Evolutionary conservation across 2,113 vertebrate genomes (phyloP).

Genomic region (Notothenia coriiceps): DNA sequence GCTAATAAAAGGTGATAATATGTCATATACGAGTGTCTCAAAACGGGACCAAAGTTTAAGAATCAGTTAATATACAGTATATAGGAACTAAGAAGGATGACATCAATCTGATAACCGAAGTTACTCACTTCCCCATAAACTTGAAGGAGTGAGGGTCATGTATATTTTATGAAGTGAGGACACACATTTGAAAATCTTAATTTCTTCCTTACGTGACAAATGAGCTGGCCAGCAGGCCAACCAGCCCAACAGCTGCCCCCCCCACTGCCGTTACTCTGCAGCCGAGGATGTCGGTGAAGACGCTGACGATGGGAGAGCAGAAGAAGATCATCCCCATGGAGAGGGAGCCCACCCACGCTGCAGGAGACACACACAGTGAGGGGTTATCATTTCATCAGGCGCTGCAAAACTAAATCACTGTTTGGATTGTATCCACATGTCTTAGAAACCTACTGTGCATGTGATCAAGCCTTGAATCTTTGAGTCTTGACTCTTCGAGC

Average conservation of each 20-base stretch:
- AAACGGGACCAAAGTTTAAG: too few relatives aligned
- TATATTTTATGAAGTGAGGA: neutral
- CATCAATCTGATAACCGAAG: neutral
- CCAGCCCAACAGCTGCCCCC: slow-evolving; percentile 90
- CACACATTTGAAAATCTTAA: too few relatives aligned
- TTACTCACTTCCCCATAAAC: neutral
- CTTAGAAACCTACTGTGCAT: too few relatives aligned
- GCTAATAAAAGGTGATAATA: too few relatives aligned
- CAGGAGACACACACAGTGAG: slow-evolving; percentile 47
- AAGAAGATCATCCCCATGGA: slow-evolving; percentile 99
- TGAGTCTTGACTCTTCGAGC: neutral
- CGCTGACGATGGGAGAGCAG: slow-evolving; percentile 95
- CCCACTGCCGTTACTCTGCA: slow-evolving; percentile 90
- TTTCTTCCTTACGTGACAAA: slow-evolving; percentile 90
- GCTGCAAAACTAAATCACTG: too few relatives aligned
- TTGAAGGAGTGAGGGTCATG: neutral
- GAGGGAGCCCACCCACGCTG: slow-evolving; percentile 95
- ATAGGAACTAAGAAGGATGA: too few relatives aligned
- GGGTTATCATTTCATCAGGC: neutral
- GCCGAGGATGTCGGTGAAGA: slow-evolving; percentile 94
- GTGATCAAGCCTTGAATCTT: too few relatives aligned
- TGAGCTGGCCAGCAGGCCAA: slow-evolving; percentile 94
- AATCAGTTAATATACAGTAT: too few relatives aligned
- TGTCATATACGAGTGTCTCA: too few relatives aligned
- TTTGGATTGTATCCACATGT: too few relatives aligned